Percentiles rank a stretch among this genome's conserved stretches.
Evolutionary conservation across 64 coral and sea anemone genomes (phyloP).

Genomic region (Pocillopora damicornis): DNA sequence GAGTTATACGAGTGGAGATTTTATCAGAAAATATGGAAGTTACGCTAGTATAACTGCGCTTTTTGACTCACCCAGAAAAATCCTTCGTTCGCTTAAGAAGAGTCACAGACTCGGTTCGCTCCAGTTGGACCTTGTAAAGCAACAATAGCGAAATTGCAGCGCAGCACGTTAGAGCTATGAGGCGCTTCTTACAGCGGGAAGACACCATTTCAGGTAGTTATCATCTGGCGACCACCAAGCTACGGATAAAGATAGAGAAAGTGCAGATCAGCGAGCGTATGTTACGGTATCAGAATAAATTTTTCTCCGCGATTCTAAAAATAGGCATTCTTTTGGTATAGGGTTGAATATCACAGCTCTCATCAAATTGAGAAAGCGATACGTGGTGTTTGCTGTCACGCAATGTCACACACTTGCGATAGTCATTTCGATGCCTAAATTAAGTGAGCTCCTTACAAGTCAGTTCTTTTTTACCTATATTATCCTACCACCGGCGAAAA

Average conservation of each 20-base stretch:
- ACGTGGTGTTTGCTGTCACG: too few species aligned
- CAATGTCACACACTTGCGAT: too few species aligned
- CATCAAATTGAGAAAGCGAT: not conserved
- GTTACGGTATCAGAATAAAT: not conserved
- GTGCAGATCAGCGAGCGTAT: not conserved
- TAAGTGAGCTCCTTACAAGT: too few species aligned
- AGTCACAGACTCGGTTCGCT: not conserved
- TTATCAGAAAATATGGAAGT: not conserved
- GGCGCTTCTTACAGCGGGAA: not conserved
- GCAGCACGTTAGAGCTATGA: not conserved
- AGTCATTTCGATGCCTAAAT: too few species aligned
- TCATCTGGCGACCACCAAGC: not conserved
- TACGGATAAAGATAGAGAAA: not conserved
- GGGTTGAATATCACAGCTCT: not conserved
- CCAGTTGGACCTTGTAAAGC: not conserved
- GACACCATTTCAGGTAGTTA: not conserved
- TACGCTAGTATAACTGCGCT: not conserved
- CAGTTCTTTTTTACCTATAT: too few species aligned
- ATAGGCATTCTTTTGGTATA: not conserved
- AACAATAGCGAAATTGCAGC: not conserved
- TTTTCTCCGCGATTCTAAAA: not conserved
- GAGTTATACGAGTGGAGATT: too few species aligned
- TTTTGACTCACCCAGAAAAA: not conserved
- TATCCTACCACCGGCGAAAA: too few species aligned
- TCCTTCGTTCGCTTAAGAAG: not conserved